Conservation (phyloP, 2,113 vertebrate species). For the Stegostoma tigrinum region DNA sequence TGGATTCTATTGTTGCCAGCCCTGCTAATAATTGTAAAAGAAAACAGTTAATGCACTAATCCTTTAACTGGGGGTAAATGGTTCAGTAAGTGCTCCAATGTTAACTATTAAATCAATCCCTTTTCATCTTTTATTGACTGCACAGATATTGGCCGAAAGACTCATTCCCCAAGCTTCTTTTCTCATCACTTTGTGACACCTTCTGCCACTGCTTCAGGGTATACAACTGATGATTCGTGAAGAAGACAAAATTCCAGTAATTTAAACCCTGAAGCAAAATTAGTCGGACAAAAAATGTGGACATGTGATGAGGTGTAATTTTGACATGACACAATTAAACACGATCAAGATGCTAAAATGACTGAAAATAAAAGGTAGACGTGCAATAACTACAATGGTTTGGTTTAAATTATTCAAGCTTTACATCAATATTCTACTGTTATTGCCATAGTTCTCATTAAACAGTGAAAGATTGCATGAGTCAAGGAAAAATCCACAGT, state of each 20-base stretch:
- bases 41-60: slow-evolving; percentile 43
- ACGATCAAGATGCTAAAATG: slow-evolving; percentile 28
- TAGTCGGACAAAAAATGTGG: slow-evolving; percentile 37
- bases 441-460: not conserved
- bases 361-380: not conserved
- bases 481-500: not conserved
- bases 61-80: slow-evolving; percentile 38
- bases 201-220: slow-evolving; percentile 39
- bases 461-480: not conserved
- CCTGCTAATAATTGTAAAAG: slow-evolving; percentile 43
- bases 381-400: not conserved
- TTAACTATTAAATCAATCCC: slow-evolving; percentile 38
- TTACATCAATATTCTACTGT: not conserved
- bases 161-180: slow-evolving; percentile 39
- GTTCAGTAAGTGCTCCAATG: slow-evolving; percentile 42
- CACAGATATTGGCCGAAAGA: slow-evolving; percentile 40
- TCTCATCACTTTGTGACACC: slow-evolving; percentile 45
- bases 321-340: slow-evolving; percentile 34
- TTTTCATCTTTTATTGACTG: slow-evolving; percentile 42
- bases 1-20: slow-evolving; percentile 39
- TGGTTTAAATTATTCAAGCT: not conserved
- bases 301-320: slow-evolving; percentile 38
- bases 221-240: slow-evolving; percentile 39
- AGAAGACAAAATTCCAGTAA: slow-evolving; percentile 41
- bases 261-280: slow-evolving; percentile 38